Base-by-base conservation (phyloP, 2,888 invertebrate species). In the Ectemnius lituratus region DNA sequence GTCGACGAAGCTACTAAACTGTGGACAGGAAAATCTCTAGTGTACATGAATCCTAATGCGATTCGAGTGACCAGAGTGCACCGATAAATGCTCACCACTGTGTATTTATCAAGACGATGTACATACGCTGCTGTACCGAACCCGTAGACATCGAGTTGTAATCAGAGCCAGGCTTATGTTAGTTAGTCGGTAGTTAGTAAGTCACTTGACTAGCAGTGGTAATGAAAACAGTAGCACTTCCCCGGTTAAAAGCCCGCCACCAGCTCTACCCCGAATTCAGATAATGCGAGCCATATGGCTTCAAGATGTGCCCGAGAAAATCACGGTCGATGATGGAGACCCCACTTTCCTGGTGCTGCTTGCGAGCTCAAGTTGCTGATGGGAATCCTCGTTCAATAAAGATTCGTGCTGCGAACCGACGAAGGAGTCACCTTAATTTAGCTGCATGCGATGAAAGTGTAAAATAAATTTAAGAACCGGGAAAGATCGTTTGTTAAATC, bases 41-140 rank as follows among this genome's bases (percentile, higher is more conserved):
- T 37, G 11, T 52, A 16, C 52, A 13, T 52, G 16, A 14, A 52
- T 4, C 16, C 16, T 52, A 52, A 52, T 52, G 52, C 52, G 52
- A 52, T 52, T 52, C 52, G 52, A 52, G 16, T 52, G 52, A 52
- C 16, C n/a, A 52, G 16, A 52, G 52, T 52, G 52, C 52, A 14
- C n/a, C 5, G 52, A 52, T 52, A 52, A 52, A 52, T 52, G 5
- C 16, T 52, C 52, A 16, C n/a, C 52, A 11, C n/a, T 14, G 11
- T 52, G 14, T 52, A 14, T 52, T 52, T 52, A 16, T 16, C 52
- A 13, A 52, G 16, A 16, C n/a, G 5, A 52, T 52, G 16, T 16
- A 16, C 49, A 14, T 14, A 4, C 4, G 4, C 4, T 1, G 1
- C n/a, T 49, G 2, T 52, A 8, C 52, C 4, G 16, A 52, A 16